These are phyloP conservation scores for Xestia rhomboidea DNA, from an alignment of 2,888 invertebrate genomes.

Conservation along the genomic window DNA sequence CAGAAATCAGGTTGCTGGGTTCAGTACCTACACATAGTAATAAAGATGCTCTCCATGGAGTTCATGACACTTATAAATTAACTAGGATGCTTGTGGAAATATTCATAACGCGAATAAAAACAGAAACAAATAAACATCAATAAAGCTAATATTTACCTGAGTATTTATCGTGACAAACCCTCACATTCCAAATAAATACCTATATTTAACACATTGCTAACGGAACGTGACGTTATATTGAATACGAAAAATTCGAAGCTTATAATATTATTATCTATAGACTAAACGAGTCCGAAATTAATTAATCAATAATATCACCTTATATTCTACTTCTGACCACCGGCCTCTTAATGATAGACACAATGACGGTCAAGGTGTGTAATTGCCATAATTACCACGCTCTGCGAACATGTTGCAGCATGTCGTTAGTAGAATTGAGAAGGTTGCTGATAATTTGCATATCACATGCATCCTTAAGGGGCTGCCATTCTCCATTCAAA, in stretches of 20 bases:
- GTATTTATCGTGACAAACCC: not conserved
- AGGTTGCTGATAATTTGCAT: constrained; percentile 26
- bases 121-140: not conserved
- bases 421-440: constrained; percentile 10
- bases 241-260: not conserved
- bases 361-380: constrained; percentile 20
- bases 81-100: not conserved
- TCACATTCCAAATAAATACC: not conserved
- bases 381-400: constrained; percentile 27
- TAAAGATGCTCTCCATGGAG: not conserved
- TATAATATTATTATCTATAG: not conserved
- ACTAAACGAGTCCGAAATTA: not conserved
- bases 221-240: not conserved
- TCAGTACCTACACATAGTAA: not conserved
- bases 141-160: not conserved
- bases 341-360: constrained; percentile 14
- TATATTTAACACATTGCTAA: not conserved
- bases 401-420: constrained; percentile 18
- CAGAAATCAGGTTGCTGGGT: not conserved
- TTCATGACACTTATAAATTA: not conserved
- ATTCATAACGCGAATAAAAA: not conserved
- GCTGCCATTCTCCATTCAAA: too few species aligned
- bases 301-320: not conserved
- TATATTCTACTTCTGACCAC: not conserved
- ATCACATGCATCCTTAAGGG: not conserved